phyloP scores from a whole-genome alignment of 2,797 vertebrate genomes.

The Oryzias sinensis region DNA sequence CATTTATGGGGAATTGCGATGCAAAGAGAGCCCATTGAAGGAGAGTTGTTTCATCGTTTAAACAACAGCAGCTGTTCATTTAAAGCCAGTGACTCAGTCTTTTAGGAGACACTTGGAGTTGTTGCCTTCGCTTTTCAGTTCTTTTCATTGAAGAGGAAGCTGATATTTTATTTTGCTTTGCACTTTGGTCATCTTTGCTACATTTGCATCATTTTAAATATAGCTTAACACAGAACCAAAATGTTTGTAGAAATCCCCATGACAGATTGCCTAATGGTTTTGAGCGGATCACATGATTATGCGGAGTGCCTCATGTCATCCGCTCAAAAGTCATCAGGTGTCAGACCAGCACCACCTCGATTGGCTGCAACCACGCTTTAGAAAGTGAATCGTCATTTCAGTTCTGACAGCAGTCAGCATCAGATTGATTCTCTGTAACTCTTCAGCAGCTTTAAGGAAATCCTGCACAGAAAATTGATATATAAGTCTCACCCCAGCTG shows the following conservation, averaged over 20 bases:
- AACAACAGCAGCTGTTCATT: too few species aligned
- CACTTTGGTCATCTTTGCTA: not conserved
- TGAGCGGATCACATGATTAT: conserved; percentile 44
- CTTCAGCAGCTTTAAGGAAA: conserved; percentile 28
- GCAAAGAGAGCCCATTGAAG: not conserved
- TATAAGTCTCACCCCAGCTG: conserved; percentile 41
- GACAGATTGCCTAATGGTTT: conserved; percentile 47
- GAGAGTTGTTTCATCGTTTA: too few species aligned
- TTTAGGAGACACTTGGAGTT: too few species aligned
- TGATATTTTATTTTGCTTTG: not conserved
- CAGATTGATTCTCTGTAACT: conserved; percentile 4
- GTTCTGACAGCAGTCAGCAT: conserved; percentile 24
- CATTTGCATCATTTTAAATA: conserved; percentile 33
- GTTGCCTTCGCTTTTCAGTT: too few species aligned
- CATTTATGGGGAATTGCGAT: not conserved
- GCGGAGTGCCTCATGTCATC: conserved; percentile 49
- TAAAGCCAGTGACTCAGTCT: too few species aligned
- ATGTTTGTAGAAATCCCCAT: conserved; percentile 42
- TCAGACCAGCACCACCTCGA: conserved; percentile 25
- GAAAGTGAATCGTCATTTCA: conserved; percentile 42
- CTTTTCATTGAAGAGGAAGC: too few species aligned
- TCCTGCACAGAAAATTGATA: conserved; percentile 25
- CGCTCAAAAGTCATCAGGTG: conserved; percentile 54
- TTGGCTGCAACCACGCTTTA: conserved; percentile 50
- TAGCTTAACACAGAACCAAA: conserved; percentile 29